Base-by-base conservation (phyloP, 2,113 vertebrate genomes). In the Phyllostomus discolor region DNA sequence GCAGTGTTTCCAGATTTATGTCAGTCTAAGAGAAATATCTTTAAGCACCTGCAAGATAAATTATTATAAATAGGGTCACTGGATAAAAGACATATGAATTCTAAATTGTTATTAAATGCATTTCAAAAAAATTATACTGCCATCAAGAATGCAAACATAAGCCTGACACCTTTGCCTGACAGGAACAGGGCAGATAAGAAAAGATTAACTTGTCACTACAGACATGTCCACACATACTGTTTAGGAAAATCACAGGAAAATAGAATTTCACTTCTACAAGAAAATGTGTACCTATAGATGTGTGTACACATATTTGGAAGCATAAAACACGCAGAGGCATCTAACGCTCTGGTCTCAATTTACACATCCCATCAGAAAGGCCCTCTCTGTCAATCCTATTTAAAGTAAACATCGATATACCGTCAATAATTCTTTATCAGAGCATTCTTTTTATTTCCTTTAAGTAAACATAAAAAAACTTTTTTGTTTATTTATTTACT, bases 71-170 rank as follows among this genome's bases (percentile, higher is more conserved):
- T 26, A 87, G 31, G 1, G 59, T 16, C 72, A 31, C 62, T 38
- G 83, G 64, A 75, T 66, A 28, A 84, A 90, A 17, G 4, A 3
- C 67, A 41, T 20, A n/a, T 24, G 26, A 94, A 88, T 76, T 64
- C 33, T 92, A 94, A 93, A 70, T 93, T 79, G 84, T 86, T 88
- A 50, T 72, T 88, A 78, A 95, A 43, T 12, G 10, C 46, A 86
- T 75, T 80, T 67, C 10, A 75, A 87, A 90, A 73, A 54, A n/a
- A 64, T 43, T 62, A 80, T 4, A 46, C 33, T 84, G 10, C 28
- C 76, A 79, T 43, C 46, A 94, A 52, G 50, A 93, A 93, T 15
- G 35, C 48, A 92, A 92, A 64, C 35, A 78, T 5, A 69, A 69
- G 31, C 24, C 14, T 80, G 70, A 91, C 59, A 75, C 9, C 80